Evolutionary conservation across 2,888 invertebrate species (phyloP), one percentile per base, ranked within the genome.

Genomic region (Marronus borbonicus): DNA sequence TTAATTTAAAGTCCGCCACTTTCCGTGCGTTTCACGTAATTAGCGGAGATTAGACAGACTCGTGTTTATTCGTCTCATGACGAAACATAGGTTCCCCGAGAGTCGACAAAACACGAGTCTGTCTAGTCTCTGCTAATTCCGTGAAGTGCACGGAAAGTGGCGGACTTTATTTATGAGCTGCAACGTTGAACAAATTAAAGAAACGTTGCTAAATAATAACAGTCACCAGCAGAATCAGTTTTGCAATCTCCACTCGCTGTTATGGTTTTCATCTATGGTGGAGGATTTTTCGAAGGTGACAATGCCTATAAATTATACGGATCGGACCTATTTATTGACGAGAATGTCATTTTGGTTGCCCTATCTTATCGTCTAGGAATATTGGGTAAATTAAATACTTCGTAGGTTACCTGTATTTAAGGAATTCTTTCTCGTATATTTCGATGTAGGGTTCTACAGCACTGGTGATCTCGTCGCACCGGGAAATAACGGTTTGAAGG

Each of bases 251-350:
- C 55, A 20, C 58, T 84, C 10, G 85, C 86, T 7, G 85, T 85
- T 17, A 85, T 86, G 84, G 85, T 86, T 5, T 85, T 83, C 82
- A 83, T 86, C 17, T 83, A 85, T 77, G 85, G 85, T 5, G 86
- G 85, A 36, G 83, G 81, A 17, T 85, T 85, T 60, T 80, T 83
- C 76, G 78, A 76, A 39, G 85, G 85, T n/a, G 78, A 81, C 28
- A 81, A 85, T 3, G 81, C 81, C 24, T 82, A 84, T 31, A 80
- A 83, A 20, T 49, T 79, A 2, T 84, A 80, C 68, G 84, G 83
- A 10, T 85, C 85, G 0, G 85, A 86, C 69, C 84, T 84, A 76
- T 82, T 86, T 52, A 72, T 86, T 44, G 84, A 85, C 64, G 82
- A 84, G 76, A 81, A 83, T 58, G 83, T 86, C 8, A 55, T 86